phyloP scores from a whole-genome alignment of 2,113 vertebrate genomes.

The Rattus norvegicus region DNA sequence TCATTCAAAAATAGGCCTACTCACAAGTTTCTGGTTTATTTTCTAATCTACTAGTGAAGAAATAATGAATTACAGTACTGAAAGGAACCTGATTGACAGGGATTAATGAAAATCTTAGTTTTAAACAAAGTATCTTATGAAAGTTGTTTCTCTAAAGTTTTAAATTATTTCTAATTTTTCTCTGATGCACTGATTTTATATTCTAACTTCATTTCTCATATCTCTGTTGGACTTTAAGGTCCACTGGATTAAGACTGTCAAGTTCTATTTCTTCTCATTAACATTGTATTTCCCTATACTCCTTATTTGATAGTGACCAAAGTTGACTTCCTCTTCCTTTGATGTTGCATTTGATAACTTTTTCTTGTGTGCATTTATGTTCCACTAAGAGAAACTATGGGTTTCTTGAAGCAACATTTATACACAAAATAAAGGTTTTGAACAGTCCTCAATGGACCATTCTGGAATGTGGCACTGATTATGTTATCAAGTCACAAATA shows the following conservation, averaged over 20 bases:
- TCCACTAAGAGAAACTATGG: neutral
- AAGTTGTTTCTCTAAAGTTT: neutral
- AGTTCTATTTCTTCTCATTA: neutral
- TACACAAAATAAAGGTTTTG: neutral
- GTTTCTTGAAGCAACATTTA: neutral
- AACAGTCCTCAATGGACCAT: neutral
- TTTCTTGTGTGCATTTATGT: neutral
- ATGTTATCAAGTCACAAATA: neutral
- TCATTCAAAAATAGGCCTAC: neutral
- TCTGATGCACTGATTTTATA: neutral
- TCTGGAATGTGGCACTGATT: rapidly evolving
- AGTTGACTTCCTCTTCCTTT: neutral
- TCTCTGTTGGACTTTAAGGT: neutral
- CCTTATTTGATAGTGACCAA: neutral
- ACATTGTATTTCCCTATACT: neutral
- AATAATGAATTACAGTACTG: neutral
- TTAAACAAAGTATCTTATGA: neutral
- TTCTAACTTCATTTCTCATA: neutral
- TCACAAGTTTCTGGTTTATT: neutral
- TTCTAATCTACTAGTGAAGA: neutral
- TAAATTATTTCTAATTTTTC: neutral
- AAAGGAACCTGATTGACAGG: neutral
- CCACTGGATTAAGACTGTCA: neutral
- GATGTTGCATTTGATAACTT: neutral
- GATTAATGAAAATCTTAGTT: neutral